phyloP scores from a whole-genome alignment of 2,797 vertebrate species.

The Clarias pachynema region DNA sequence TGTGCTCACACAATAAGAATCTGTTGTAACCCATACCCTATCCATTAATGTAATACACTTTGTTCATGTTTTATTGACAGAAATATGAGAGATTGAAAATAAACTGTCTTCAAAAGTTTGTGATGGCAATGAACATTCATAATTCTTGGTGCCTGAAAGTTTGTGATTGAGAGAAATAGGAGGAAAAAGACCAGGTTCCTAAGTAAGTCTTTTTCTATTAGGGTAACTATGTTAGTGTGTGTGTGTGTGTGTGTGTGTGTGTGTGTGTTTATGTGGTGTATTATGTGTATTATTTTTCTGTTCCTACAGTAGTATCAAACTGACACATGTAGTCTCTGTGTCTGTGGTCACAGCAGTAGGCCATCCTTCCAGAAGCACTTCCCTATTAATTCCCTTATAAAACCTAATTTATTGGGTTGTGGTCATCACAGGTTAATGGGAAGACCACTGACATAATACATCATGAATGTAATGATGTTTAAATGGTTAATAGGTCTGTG shows the following conservation, averaged over 20 bases:
- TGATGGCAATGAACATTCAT: neutral
- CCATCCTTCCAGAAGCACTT: slow-evolving; percentile 13
- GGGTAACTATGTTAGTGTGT: neutral
- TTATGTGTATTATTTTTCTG: neutral
- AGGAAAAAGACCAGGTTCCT: neutral
- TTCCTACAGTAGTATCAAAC: neutral
- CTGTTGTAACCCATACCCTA: neutral
- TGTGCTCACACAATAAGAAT: neutral
- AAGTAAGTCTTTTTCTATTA: neutral
- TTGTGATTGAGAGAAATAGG: neutral
- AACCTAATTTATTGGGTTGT: slow-evolving; percentile 60
- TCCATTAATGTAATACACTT: neutral
- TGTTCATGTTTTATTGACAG: neutral
- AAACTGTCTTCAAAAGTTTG: neutral
- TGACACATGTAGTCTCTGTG: neutral
- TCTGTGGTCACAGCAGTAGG: neutral
- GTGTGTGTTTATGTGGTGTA: neutral
- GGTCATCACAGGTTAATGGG: slow-evolving; percentile 67
- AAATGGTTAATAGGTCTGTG: slow-evolving; percentile 63
- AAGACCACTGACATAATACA: slow-evolving; percentile 62
- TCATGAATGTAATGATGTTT: slow-evolving; percentile 60
- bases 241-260: no score
- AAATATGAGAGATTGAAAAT: neutral
- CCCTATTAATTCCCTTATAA: slow-evolving; percentile 58
- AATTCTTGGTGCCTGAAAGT: neutral